A percentile compares a stretch with the other conserved stretches of the same genome.
Conservation (phyloP, 1,140 invertebrate species). For the Drosophila novamexicana region DNA sequence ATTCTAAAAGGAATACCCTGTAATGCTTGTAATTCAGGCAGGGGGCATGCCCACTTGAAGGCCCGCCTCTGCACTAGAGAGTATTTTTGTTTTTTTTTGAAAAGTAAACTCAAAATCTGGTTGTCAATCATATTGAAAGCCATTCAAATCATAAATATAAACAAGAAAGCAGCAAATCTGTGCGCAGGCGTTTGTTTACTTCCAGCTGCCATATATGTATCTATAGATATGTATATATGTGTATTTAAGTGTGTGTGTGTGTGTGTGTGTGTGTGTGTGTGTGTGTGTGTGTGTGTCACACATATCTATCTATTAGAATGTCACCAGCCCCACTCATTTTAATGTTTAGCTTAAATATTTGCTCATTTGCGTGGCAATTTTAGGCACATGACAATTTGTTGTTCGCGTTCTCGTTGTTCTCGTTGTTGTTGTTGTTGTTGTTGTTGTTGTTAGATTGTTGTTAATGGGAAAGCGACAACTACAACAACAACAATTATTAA, state of each 20-base stretch:
- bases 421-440: slow-evolving; percentile 1
- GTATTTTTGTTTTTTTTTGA: not conserved
- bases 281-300: not conserved
- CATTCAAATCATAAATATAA: slow-evolving; percentile 24
- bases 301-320: slow-evolving; percentile 58
- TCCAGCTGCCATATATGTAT: not conserved
- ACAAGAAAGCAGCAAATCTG: slow-evolving; percentile 10
- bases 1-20: no score
- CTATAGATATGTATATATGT: not conserved
- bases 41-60: no score
- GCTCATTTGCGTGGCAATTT: slow-evolving; percentile 76
- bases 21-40: no score
- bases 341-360: slow-evolving; percentile 71
- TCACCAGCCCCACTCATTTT: slow-evolving; percentile 41
- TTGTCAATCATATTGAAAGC: slow-evolving; percentile 8
- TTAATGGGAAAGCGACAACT: slow-evolving; percentile 46
- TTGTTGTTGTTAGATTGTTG: slow-evolving; percentile 33
- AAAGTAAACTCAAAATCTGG: not conserved
- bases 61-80: not conserved
- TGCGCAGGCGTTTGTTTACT: slow-evolving; percentile 33
- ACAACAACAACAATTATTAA: slow-evolving; percentile 26
- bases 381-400: slow-evolving; percentile 73
- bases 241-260: not conserved
- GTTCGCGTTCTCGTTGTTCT: slow-evolving; percentile 16
- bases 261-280: not conserved